phyloP scores from a whole-genome alignment of 2,113 vertebrate genomes.

The Gavialis gangeticus region DNA sequence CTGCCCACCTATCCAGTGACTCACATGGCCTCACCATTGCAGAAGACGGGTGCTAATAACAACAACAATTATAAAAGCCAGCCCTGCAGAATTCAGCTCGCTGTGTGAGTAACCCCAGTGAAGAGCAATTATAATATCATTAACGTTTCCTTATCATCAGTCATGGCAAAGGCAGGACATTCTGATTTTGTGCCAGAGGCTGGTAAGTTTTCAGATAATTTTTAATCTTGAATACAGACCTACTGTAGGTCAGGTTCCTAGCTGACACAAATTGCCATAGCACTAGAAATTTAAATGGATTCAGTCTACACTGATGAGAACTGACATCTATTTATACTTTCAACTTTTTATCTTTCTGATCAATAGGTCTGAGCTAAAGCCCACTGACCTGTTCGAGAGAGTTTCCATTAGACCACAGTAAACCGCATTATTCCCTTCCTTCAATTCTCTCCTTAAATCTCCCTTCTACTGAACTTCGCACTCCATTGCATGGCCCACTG shows the following conservation, averaged over 20 bases:
- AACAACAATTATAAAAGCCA: background rate
- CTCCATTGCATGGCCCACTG: background rate
- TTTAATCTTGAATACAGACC: background rate
- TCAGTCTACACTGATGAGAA: background rate
- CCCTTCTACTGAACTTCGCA: background rate
- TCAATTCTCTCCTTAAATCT: background rate
- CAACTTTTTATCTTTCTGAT: background rate
- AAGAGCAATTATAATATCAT: background rate
- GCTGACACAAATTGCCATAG: background rate
- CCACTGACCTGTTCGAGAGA: background rate
- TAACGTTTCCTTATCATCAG: conserved; percentile 21
- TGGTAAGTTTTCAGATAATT: background rate
- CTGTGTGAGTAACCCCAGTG: background rate
- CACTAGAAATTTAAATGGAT: background rate
- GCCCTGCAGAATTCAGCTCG: background rate
- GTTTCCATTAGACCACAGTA: background rate
- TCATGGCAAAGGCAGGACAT: background rate
- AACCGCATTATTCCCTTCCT: background rate
- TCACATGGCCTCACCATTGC: background rate
- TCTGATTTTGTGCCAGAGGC: background rate
- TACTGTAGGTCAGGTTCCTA: background rate
- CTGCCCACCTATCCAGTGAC: background rate
- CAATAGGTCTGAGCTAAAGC: background rate
- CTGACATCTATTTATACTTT: background rate
- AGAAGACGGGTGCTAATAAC: background rate